Conservation (phyloP, 2,113 vertebrate genomes). For the Piprites chloris region DNA sequence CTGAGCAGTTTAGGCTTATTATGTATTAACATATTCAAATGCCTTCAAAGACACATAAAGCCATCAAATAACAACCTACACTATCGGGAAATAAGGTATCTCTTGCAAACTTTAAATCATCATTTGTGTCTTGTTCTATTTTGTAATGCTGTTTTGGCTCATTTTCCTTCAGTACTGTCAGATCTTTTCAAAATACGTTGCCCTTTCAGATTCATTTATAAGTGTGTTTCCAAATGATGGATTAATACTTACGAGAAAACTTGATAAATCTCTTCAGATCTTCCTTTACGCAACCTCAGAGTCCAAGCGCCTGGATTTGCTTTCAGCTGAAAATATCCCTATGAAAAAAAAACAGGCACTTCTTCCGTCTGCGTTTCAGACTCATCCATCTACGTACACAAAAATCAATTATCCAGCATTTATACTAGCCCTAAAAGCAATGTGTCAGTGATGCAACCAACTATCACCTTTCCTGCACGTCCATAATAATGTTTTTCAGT, state of each 20-base stretch:
- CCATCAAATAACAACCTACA: neutral
- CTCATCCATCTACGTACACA: neutral
- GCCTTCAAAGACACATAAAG: neutral
- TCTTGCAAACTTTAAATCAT: neutral
- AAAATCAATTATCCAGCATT: neutral
- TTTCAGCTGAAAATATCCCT: slow-evolving; percentile 99
- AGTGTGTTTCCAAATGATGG: neutral
- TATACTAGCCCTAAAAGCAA: neutral
- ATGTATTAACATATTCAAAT: neutral
- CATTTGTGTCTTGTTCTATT: neutral
- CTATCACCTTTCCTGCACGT: neutral
- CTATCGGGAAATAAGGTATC: neutral
- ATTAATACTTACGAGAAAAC: slow-evolving; percentile 84
- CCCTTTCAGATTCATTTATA: neutral
- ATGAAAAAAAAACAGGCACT: neutral
- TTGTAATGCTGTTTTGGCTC: neutral
- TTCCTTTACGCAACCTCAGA: slow-evolving; percentile 87
- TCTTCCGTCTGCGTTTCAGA: neutral
- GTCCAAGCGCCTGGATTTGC: slow-evolving; percentile 95
- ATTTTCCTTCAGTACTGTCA: neutral
- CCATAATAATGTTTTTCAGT: neutral
- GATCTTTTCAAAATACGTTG: neutral
- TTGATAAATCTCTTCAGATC: slow-evolving; percentile 91
- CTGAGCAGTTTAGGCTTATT: neutral
- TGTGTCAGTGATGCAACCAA: neutral